Percentiles rank a stretch among this genome's conserved stretches.
phyloP scores from a whole-genome alignment of 2,113 vertebrate genomes.

The Melozone crissalis region DNA sequence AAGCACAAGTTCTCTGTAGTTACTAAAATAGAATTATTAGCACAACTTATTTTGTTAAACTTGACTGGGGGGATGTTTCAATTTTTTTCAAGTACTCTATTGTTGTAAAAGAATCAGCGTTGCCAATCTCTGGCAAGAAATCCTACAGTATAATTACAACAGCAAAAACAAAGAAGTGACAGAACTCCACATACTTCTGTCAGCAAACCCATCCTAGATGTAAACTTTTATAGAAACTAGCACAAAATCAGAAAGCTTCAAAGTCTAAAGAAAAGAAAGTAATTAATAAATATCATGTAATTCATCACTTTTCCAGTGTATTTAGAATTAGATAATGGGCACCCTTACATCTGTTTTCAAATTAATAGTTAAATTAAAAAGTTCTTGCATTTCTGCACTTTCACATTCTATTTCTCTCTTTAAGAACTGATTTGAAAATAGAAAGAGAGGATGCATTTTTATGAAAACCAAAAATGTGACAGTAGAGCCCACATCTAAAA shows the following conservation, averaged over 20 bases:
- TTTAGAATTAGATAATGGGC: not conserved
- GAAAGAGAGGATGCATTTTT: not conserved
- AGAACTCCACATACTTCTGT: not conserved
- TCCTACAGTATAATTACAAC: not conserved
- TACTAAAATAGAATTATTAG: not conserved
- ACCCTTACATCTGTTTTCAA: fast-evolving
- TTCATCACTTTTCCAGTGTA: not conserved
- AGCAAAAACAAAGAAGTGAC: not conserved
- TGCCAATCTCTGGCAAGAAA: not conserved
- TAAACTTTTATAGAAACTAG: not conserved
- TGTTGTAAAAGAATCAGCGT: not conserved
- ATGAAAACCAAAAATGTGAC: not conserved
- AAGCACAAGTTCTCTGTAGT: not conserved
- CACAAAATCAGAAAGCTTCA: not conserved
- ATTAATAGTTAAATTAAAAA: not conserved
- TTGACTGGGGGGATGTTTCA: not conserved
- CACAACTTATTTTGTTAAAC: not conserved
- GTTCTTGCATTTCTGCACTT: not conserved
- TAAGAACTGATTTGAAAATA: not conserved
- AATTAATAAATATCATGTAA: not conserved
- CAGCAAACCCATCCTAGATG: not conserved
- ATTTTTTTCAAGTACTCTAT: not conserved
- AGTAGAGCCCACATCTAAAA: not conserved
- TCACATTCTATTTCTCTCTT: not conserved
- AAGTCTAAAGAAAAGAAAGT: not conserved